Conservation (phyloP, 2,797 vertebrate species). For the Crocodylus rhombifer region DNA sequence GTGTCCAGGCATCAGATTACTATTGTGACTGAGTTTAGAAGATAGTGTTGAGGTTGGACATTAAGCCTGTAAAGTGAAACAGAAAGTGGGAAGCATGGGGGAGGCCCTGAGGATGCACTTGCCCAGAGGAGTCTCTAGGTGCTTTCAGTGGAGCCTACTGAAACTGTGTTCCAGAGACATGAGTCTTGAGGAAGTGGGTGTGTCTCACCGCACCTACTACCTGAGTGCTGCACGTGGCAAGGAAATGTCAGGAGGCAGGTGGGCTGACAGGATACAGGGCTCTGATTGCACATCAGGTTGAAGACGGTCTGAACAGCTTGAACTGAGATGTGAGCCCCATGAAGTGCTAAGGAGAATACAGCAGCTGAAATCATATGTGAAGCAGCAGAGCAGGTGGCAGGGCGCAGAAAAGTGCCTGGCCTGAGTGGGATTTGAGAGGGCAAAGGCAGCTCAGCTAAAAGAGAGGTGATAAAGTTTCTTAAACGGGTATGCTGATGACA, state of each 20-base stretch:
- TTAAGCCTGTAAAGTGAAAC: not conserved
- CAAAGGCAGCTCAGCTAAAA: not conserved
- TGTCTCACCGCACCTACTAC: not conserved
- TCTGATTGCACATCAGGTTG: conserved; percentile 37
- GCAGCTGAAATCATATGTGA: conserved; percentile 40
- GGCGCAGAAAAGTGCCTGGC: not conserved
- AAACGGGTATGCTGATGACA: not conserved
- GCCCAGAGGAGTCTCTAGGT: not conserved
- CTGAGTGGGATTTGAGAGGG: not conserved
- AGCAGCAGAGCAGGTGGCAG: not conserved
- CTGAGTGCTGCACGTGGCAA: not conserved
- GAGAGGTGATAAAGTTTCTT: too few relatives aligned
- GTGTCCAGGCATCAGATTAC: not conserved
- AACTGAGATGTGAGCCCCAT: conserved; percentile 10
- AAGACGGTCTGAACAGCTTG: conserved; percentile 16
- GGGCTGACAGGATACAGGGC: conserved; percentile 16
- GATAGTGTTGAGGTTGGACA: not conserved
- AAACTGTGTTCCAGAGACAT: conserved; percentile 42
- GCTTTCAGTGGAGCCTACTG: not conserved
- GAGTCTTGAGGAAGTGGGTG: conserved; percentile 74
- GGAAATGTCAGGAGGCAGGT: not conserved
- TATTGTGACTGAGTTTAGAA: not conserved
- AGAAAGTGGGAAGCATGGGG: not conserved
- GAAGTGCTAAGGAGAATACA: conserved; percentile 1
- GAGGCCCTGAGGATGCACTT: not conserved